Percentiles rank a stretch among this genome's conserved stretches.
phyloP scores from a whole-genome alignment of 2,888 invertebrate genomes.

The Epinotia ramella region DNA sequence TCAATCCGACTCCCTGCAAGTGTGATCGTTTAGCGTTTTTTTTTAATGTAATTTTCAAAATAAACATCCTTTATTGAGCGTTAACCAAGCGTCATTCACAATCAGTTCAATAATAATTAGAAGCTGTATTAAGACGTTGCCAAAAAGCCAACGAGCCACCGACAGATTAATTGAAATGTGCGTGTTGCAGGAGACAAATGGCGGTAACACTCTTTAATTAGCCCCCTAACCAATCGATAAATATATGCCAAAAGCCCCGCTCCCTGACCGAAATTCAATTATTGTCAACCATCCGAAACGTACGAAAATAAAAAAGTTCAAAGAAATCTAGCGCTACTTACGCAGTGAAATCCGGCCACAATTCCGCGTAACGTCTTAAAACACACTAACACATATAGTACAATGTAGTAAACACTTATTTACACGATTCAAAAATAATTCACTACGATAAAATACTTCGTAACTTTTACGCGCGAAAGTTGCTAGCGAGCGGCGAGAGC shows the following conservation, averaged over 20 bases:
- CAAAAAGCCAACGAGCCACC: constrained; percentile 31
- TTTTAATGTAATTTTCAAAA: not conserved
- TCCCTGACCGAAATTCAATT: constrained; percentile 49
- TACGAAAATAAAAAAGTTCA: constrained; percentile 51
- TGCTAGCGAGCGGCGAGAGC: constrained; percentile 51
- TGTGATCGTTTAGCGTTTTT: too few relatives aligned
- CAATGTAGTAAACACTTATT: constrained; percentile 57
- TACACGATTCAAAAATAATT: constrained; percentile 41
- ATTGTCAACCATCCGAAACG: constrained; percentile 41
- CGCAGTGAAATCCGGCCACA: constrained; percentile 51
- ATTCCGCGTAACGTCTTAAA: constrained; percentile 46
- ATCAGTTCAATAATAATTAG: constrained; percentile 14
- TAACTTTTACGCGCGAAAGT: constrained; percentile 73
- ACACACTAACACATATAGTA: constrained; percentile 58
- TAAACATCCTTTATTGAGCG: not conserved
- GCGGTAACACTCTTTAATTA: constrained; percentile 37
- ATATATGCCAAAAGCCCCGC: constrained; percentile 48
- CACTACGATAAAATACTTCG: constrained; percentile 48
- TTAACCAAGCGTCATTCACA: not conserved
- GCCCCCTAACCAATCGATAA: constrained; percentile 35
- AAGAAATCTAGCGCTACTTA: constrained; percentile 54
- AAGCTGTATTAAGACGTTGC: constrained; percentile 19
- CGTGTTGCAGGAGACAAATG: constrained; percentile 32
- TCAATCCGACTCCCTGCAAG: not conserved
- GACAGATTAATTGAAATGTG: constrained; percentile 33